Percentiles rank a stretch among this genome's conserved stretches.
phyloP scores from a whole-genome alignment of 2,888 invertebrate species.

The Leptopilina syphax region DNA sequence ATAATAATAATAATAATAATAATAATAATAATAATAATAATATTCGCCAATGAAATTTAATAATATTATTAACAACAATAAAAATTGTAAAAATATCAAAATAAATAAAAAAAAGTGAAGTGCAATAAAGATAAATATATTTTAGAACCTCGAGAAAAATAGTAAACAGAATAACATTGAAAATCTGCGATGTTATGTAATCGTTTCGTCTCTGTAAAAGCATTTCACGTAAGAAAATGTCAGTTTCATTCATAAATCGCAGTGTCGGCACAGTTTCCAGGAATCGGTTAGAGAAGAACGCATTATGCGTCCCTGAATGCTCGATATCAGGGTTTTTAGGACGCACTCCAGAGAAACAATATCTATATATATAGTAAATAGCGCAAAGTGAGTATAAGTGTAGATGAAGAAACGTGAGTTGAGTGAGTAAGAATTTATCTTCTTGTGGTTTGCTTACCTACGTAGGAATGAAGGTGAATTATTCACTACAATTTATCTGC shows the following conservation, averaged over 20 bases:
- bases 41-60: no score
- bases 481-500: conserved; percentile 48
- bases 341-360: no score
- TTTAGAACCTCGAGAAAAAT: no score
- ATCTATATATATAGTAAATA: neutral
- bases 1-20: no score
- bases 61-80: no score
- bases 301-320: neutral
- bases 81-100: no score
- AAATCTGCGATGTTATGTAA: neutral
- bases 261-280: neutral
- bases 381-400: neutral
- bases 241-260: neutral
- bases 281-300: conserved; percentile 1
- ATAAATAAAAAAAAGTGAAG: no score
- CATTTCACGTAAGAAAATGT: neutral
- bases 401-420: conserved; percentile 8
- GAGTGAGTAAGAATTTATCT: conserved; percentile 41
- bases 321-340: conserved; percentile 20
- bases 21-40: no score
- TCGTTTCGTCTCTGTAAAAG: neutral
- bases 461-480: conserved; percentile 52
- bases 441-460: conserved; percentile 50
- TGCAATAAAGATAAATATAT: no score
- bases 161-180: no score